Evolutionary conservation across 1,140 invertebrate genomes (phyloP).

Genomic region (Leucophenga varia): DNA sequence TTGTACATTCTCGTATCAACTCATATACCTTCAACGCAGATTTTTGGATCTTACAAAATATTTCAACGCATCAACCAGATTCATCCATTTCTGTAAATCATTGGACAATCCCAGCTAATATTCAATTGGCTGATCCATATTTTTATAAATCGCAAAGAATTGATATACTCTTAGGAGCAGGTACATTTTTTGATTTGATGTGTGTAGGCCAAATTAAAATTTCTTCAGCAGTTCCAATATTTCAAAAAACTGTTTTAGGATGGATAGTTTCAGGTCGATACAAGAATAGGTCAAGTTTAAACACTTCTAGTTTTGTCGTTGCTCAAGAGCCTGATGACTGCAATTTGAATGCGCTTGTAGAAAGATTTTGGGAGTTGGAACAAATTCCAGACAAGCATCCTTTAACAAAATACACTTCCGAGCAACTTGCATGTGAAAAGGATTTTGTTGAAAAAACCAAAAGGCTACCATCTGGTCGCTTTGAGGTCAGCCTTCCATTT

Average conservation of each 20-base stretch:
- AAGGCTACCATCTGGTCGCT: not conserved
- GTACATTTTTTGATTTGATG: conserved; percentile 10
- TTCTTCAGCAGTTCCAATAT: not conserved
- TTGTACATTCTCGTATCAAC: no score
- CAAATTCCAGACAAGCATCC: conserved; percentile 7
- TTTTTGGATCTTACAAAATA: conserved; percentile 5
- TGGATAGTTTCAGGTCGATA: conserved; percentile 4
- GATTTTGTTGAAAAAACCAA: not conserved
- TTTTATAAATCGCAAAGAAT: conserved; percentile 27
- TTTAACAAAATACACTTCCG: conserved; percentile 9
- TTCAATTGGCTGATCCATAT: conserved; percentile 28
- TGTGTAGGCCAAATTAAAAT: conserved; percentile 3
- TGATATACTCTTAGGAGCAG: conserved; percentile 33
- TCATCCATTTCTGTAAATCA: not conserved
- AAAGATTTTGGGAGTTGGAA: conserved; percentile 7
- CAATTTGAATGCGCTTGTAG: not conserved
- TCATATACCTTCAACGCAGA: not conserved
- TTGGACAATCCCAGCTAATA: conserved; percentile 21
- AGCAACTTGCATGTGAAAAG: conserved; percentile 2
- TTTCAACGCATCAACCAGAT: conserved; percentile 7
- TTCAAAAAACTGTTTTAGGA: conserved; percentile 2
- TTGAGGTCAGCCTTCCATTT: conserved; percentile 4
- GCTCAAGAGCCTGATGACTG: not conserved
- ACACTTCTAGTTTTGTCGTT: not conserved
- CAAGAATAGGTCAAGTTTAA: conserved; percentile 20